Evolutionary conservation across 2,113 vertebrate species (phyloP).

Genomic region (Rutilus rutilus): DNA sequence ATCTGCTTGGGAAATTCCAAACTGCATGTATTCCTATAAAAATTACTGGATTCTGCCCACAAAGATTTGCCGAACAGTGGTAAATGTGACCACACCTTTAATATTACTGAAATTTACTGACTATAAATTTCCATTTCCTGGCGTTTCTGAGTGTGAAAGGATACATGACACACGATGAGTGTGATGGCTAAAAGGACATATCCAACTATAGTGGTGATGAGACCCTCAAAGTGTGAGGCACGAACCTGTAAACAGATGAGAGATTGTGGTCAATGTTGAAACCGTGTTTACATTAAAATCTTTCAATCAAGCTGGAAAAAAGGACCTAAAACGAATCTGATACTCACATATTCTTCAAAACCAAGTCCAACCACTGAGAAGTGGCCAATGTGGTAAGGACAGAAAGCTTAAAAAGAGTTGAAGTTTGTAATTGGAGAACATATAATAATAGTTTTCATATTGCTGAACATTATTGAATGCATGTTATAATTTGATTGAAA

Average conservation of each 20-base stretch:
- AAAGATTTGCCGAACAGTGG: too few relatives aligned
- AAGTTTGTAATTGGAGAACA: background rate
- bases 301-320: background rate
- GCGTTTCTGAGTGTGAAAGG: constrained; percentile 69
- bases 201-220: constrained; percentile 94
- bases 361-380: constrained; percentile 95
- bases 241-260: constrained; percentile 79
- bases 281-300: background rate
- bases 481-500: background rate
- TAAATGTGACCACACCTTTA: too few relatives aligned
- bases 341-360: constrained; percentile 94
- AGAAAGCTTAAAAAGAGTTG: constrained; percentile 81
- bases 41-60: too few relatives aligned
- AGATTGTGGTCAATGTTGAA: background rate
- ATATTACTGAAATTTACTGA: background rate
- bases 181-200: constrained; percentile 92
- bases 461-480: background rate
- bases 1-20: too few relatives aligned
- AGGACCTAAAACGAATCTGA: background rate
- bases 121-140: background rate
- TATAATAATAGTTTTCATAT: background rate
- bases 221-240: constrained; percentile 95
- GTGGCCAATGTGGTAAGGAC: constrained; percentile 96
- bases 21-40: too few relatives aligned
- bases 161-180: constrained; percentile 95